Conservation (phyloP, 2,113 vertebrate species). For the Dolichallabes microphthalmus region DNA sequence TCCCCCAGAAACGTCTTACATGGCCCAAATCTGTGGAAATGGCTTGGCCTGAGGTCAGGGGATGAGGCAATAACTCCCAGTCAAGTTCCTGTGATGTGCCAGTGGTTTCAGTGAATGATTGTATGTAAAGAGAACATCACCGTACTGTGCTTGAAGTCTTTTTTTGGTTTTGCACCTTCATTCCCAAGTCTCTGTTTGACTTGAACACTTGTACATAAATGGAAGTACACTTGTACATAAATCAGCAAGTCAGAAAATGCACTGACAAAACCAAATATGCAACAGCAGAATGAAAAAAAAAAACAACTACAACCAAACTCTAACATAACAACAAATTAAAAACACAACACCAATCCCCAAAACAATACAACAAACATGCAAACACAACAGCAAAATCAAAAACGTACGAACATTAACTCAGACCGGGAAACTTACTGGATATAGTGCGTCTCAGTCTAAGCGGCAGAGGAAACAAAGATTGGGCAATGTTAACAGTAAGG, state of each 20-base stretch:
- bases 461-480: neutral
- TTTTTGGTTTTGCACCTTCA: no score
- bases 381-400: neutral
- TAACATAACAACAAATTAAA: neutral
- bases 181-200: no score
- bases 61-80: no score
- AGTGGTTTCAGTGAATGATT: no score
- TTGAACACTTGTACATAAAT: no score
- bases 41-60: no score
- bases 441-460: neutral
- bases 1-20: no score
- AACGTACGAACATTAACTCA: neutral
- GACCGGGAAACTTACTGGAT: neutral
- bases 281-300: neutral
- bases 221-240: no score
- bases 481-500: neutral
- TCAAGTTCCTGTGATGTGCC: no score
- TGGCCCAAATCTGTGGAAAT: no score
- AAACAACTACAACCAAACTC: neutral
- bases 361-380: neutral
- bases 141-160: no score
- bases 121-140: no score
- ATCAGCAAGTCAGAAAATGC: neutral
- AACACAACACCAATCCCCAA: neutral
- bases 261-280: neutral